phyloP scores from a whole-genome alignment of 2,888 invertebrate genomes.

The Hoplodrina ambigua region DNA sequence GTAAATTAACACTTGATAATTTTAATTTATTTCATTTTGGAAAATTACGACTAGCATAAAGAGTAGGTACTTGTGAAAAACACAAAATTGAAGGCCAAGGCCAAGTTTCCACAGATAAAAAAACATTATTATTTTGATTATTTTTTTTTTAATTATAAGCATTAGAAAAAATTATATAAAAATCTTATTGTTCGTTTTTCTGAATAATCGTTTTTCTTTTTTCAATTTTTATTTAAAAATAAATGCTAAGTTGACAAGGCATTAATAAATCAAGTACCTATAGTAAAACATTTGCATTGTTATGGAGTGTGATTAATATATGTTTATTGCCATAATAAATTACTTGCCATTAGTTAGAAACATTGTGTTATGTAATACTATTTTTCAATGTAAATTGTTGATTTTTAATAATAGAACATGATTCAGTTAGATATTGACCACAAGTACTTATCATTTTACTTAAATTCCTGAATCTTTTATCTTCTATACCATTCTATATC shows the following conservation, averaged over 20 bases:
- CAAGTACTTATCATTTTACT: too few species aligned
- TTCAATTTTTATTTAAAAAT: not conserved
- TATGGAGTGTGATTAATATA: constrained; percentile 2
- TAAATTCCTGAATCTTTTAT: too few species aligned
- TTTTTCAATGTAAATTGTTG: not conserved
- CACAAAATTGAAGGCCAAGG: too few species aligned
- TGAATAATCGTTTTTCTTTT: not conserved
- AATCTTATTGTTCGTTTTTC: not conserved
- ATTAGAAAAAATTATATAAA: too few species aligned
- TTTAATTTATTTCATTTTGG: too few species aligned
- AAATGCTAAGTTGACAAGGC: not conserved
- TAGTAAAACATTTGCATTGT: not conserved
- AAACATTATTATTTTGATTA: too few species aligned
- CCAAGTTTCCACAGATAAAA: too few species aligned
- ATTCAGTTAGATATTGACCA: not conserved
- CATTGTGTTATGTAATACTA: not conserved
- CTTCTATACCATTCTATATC: too few species aligned
- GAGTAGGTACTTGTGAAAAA: too few species aligned
- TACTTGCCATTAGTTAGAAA: not conserved
- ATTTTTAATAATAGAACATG: not conserved
- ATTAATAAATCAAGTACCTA: not conserved
- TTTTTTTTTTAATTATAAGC: too few species aligned
- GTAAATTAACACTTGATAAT: too few species aligned
- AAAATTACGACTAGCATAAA: too few species aligned
- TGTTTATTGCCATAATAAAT: constrained; percentile 13